Evolutionary conservation across 2,888 invertebrate species (phyloP).

Genomic region (Calephelis perditalis): DNA sequence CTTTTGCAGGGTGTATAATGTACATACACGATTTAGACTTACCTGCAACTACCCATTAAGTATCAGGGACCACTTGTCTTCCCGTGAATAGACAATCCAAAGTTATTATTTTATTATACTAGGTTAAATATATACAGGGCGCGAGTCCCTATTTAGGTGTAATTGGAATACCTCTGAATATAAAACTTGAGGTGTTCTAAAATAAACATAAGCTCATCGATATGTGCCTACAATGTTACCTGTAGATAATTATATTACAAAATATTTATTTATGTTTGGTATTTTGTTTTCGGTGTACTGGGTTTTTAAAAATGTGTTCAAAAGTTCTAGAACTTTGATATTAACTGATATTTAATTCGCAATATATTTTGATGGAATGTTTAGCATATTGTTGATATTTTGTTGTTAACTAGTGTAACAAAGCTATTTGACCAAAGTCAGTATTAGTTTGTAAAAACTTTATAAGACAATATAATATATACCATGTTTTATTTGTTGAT

Average conservation of each 20-base stretch:
- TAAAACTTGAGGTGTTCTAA: conserved; percentile 28
- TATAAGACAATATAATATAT: conserved; percentile 31
- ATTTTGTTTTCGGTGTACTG: conserved; percentile 54
- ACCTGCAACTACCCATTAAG: background rate
- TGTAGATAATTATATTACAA: conserved; percentile 61
- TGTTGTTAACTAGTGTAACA: conserved; percentile 73
- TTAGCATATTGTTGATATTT: conserved; percentile 73
- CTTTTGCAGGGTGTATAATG: background rate
- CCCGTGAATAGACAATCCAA: conserved; percentile 66
- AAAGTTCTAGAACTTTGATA: conserved; percentile 64
- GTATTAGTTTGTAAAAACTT: conserved; percentile 68
- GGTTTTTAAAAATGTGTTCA: conserved; percentile 66
- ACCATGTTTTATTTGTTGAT: conserved; percentile 52
- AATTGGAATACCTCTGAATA: background rate
- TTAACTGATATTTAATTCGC: conserved; percentile 69
- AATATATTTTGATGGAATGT: conserved; percentile 60
- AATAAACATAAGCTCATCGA: conserved; percentile 66
- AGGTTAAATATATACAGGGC: conserved; percentile 41
- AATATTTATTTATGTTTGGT: conserved; percentile 51
- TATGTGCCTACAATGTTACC: conserved; percentile 77
- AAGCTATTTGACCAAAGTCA: conserved; percentile 79
- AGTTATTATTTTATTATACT: conserved; percentile 65
- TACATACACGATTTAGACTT: too few relatives aligned
- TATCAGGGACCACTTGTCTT: conserved; percentile 67
- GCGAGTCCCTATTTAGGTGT: conserved; percentile 6